Evolutionary conservation across 2,797 vertebrate genomes (phyloP).

Genomic region (Halcyon leucocephala): DNA sequence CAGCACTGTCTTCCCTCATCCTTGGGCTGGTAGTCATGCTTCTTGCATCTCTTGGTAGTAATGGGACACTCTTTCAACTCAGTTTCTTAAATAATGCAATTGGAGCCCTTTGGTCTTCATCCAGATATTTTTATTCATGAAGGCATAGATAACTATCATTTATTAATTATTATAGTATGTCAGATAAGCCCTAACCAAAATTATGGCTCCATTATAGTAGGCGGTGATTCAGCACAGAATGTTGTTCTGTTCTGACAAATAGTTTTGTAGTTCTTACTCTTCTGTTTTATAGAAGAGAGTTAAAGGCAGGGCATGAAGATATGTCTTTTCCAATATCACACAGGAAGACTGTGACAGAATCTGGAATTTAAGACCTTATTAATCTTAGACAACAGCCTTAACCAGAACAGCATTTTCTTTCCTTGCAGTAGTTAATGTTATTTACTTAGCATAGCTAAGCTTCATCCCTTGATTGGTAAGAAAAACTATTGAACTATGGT

Average conservation of each 20-base stretch:
- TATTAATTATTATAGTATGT: neutral
- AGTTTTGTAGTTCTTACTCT: neutral
- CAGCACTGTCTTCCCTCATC: neutral
- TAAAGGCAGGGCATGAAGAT: neutral
- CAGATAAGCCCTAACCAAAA: neutral
- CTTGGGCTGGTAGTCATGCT: neutral
- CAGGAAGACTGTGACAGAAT: neutral
- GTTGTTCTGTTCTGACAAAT: neutral
- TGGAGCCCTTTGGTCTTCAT: neutral
- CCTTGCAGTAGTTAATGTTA: slow-evolving; percentile 10
- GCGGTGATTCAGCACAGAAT: slow-evolving; percentile 20
- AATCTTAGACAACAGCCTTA: neutral
- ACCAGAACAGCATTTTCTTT: slow-evolving; percentile 6
- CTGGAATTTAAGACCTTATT: slow-evolving; percentile 30
- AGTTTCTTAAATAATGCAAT: neutral
- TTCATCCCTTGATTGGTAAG: neutral
- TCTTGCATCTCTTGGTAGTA: neutral
- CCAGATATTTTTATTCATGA: neutral
- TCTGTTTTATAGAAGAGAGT: neutral
- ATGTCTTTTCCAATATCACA: neutral
- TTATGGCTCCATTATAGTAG: neutral
- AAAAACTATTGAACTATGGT: neutral
- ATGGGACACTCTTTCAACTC: neutral
- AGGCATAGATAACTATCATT: neutral
- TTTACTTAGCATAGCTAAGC: slow-evolving; percentile 14